phyloP scores from a whole-genome alignment of 2,888 invertebrate genomes.

The Tachina fera region DNA sequence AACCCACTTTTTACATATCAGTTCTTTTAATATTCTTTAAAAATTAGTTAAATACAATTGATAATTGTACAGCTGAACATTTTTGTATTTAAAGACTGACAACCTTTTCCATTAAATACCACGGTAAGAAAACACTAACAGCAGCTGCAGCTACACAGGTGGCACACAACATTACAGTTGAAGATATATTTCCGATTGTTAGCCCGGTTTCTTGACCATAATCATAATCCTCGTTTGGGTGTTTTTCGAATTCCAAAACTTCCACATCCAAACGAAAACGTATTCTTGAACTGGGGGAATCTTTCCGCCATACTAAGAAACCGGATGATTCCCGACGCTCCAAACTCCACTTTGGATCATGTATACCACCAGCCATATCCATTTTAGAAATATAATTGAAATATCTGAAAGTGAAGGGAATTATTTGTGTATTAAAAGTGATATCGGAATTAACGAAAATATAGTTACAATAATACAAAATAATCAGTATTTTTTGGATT shows the following conservation, averaged over 20 bases:
- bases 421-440: constrained; percentile 1
- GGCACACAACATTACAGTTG: constrained; percentile 80
- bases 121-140: constrained; percentile 81
- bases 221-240: constrained; percentile 81
- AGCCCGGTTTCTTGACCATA: constrained; percentile 75
- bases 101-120: constrained; percentile 81
- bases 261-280: constrained; percentile 83
- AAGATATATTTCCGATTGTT: constrained; percentile 77
- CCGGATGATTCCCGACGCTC: constrained; percentile 83
- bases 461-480: too few relatives aligned
- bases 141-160: constrained; percentile 82
- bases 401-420: constrained; percentile 53
- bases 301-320: constrained; percentile 83
- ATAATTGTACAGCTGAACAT: neutral
- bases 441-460: neutral
- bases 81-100: constrained; percentile 67
- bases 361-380: constrained; percentile 72
- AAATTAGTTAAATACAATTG: neutral
- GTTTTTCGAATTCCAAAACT: constrained; percentile 82
- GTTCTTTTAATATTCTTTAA: constrained; percentile 9
- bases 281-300: constrained; percentile 82
- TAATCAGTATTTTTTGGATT: too few relatives aligned
- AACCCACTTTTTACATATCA: constrained; percentile 30
- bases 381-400: constrained; percentile 21
- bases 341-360: constrained; percentile 83